Base-by-base conservation (phyloP, 2,888 invertebrate genomes). In the Balanococcus diminutus region DNA sequence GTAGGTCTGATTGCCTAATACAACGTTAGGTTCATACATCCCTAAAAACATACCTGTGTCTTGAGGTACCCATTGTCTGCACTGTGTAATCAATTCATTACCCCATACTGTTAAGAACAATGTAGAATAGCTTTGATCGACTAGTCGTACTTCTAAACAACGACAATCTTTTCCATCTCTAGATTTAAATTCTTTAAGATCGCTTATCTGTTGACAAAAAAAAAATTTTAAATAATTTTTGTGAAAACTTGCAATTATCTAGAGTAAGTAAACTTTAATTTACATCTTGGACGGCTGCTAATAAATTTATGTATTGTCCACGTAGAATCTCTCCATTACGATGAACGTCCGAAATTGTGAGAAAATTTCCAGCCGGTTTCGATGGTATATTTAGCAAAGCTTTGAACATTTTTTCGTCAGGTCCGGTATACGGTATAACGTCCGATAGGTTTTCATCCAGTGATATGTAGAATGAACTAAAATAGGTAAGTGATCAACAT, bases 371-470 rank as follows among this genome's bases (percentile, higher is more conserved):
- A 1, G 92, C 89, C 0, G 92, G 92, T 89, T 94, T 95, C 0
- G 94, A 93, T 0, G 95, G 93, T 51, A 93, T 90, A 87, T 91
- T 91, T 5, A 94, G 89, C 1, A 95, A 91, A 25, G 91, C 90
- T 84, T 91, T 89, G 88, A 92, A 92, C 56, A 90, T 89, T 56
- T 89, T 88, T 83, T 90, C 90, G 42, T 92, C 90, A 22, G 92
- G 91, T 25, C 92, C 92, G 46, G 90, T 90, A 89, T 94, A 93
- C 75, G 90, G 91, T 67, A 92, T 91, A 19, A 95, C 91, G 75
- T 93, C 91, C 0, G 94, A 93, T 39, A 90, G 89, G 0, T 93
- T 93, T 89, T 94, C 94, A 88, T 93, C 94, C 28, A 96, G 88
- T 1, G 92, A 91, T 82, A 96, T 89, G 81, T 91, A 91, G 88